Evolutionary conservation across 2,113 vertebrate species (phyloP), one percentile per base, ranked within the genome.

Genomic region (Lagopus muta): DNA sequence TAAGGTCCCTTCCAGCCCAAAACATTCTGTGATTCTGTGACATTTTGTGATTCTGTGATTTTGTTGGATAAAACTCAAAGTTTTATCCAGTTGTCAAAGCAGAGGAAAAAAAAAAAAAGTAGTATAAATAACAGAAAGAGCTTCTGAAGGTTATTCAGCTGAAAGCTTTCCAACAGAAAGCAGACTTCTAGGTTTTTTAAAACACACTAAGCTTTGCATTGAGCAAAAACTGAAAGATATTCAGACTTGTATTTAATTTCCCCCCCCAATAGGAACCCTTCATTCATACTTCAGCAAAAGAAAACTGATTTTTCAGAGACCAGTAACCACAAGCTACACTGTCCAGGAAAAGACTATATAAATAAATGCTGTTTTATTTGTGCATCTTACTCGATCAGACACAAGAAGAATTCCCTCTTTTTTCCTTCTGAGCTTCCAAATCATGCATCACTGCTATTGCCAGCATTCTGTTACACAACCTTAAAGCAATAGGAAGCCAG

Each of bases 381-480:
- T 30, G 61, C 36, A 65, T 30, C 58, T 92, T 30, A n/a, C 13
- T 52, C 57, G 34, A 30, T 50, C 58, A 75, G 57, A 40, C 5
- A 52, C 28, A 55, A 8, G 24, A 47, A 58, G 69, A 57, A 15
- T 32, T 71, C 12, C 47, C 15, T 2, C 5, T 47, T 34, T 45
- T 77, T 48, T 69, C 42, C 27, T 61, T 79, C 24, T 14, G 70
- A 67, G 28, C 48, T 80, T 45, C 60, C 55, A 82, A 89, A 57
- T 64, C 20, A 16, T 15, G 11, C 40, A 62, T 45, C 32, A 30
- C 62, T 77, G 58, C n/a, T 78, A 20, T 43, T 86, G 32, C 30
- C 47, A 2, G 0, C 16, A 22, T 48, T 81, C 6, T 1, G 12
- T 38, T 64, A 25, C 2, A 6, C 36, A 65, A 8, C 13, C 45